Base-by-base conservation (phyloP, 2,797 vertebrate genomes). In the Hydrophis major region DNA sequence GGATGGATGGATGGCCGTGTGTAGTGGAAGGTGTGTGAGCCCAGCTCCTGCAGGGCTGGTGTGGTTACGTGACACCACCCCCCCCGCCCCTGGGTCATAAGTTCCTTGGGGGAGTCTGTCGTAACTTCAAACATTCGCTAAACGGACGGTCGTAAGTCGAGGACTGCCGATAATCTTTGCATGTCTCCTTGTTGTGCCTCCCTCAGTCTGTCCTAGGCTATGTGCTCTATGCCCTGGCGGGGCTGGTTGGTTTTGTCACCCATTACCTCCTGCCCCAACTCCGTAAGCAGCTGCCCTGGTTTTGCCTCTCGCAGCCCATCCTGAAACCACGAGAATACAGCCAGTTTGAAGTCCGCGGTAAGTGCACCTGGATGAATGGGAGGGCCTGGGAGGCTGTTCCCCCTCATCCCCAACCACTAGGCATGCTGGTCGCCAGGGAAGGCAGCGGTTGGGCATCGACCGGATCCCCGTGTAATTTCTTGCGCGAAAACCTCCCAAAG, bases 201-300 rank as follows among this genome's bases (percentile, higher is more conserved):
- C 93, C 88, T 69, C 97, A 99, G 99, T 99, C 99, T 25, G 98
- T 98, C 88, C 98, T 99, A 74, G 99, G 98, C 66, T 98, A 98
- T 0, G 98, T 99, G 94, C 95, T 99, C 90, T 99, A 99, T 27
- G 98, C 98, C 32, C 96, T 99, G 96, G 98, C 98, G 0, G 99
- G 98, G 32, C 98, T 98, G 18, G 97, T 99, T 8, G 99, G 99
- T 94, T 98, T 99, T 95, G 98, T 98, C 95, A 98, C 98, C 1
- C 99, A 99, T 95, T 99, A 99, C 97, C 98, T 99, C 92, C 97
- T 99, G 97, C 99, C 99, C 28, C 99, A 99, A 95, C 98, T 99
- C 56, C 98, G 98, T 93, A 99, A 99, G 92, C 99, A 99, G 97
- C 98, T 99, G 93, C 99, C 99, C 1, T 99, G 99, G 99, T 99